Evolutionary conservation across 92 coral and sea anemone genomes (phyloP).

Genomic region (Umimayanthus chanpuru): DNA sequence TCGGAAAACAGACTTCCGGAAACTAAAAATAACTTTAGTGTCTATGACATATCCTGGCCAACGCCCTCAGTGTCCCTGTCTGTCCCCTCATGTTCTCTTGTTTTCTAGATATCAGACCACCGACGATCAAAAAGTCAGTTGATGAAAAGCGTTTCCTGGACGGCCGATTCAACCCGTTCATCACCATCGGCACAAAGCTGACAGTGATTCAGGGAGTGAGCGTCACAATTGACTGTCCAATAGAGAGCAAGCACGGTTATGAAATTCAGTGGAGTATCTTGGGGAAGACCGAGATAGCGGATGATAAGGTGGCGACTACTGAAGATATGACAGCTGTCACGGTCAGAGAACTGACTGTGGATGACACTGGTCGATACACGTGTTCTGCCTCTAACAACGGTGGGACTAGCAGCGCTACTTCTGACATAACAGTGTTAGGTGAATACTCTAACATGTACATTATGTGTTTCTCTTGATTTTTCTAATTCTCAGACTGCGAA

Average conservation of each 20-base stretch:
- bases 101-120: constrained; percentile 22
- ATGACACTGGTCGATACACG: constrained; percentile 48
- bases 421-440: constrained; percentile 57
- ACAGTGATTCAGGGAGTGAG: constrained; percentile 75
- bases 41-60: too few species aligned
- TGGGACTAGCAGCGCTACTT: constrained; percentile 62
- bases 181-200: constrained; percentile 66
- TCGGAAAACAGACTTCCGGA: too few species aligned
- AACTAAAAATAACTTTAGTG: too few species aligned
- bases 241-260: constrained; percentile 60
- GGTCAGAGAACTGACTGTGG: constrained; percentile 13
- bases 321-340: constrained; percentile 46
- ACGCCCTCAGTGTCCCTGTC: too few species aligned
- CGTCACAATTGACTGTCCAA: constrained; percentile 68
- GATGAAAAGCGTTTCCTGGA: constrained; percentile 33
- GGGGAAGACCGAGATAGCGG: constrained; percentile 27
- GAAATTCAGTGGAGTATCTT: constrained; percentile 59
- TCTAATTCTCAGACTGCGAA: too few species aligned
- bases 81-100: too few species aligned
- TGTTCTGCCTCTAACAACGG: constrained; percentile 61
- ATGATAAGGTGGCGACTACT: not conserved
- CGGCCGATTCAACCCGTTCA: constrained; percentile 34
- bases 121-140: not conserved
- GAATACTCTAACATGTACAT: not conserved
- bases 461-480: too few species aligned